Evolutionary conservation across 2,113 vertebrate species (phyloP), one percentile per base, ranked within the genome.

Genomic region (Plestiodon gilberti): DNA sequence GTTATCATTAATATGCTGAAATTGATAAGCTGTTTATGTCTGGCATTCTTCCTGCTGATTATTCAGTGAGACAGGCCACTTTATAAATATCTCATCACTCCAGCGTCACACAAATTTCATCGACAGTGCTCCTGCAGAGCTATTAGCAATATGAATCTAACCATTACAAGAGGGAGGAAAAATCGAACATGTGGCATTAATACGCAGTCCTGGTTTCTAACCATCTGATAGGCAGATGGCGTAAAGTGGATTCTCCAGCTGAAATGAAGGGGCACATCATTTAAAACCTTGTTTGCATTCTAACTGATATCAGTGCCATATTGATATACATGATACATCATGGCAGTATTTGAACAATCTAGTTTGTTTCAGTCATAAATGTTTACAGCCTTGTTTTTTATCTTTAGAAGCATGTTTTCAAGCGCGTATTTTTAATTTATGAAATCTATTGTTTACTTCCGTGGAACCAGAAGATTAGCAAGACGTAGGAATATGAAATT

Each of bases 271-370:
- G 97, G 97, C 97, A 98, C 98, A 98, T 99, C 97, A 98, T 99
- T 99, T 99, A 98, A 98, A 98, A 97, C 96, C 98, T 99, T 99
- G 98, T 99, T 99, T 99, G 98, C 98, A 99, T 99, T 99, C 98
- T 98, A 98, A 98, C 98, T 98, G 98, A 98, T 98, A 98, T 97
- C 97, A 97, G 96, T 96, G 98, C 98, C 98, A 98, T 99, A 99
- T 98, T 99, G 98, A 98, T 97, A 98, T 98, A 98, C 98, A 97
- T 97, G 98, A 98, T 98, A 98, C 98, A 98, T 97, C 97, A 97
- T 98, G 97, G 98, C 98, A 97, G 96, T 94, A 95, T 97, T 97
- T 96, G 96, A 96, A 96, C 97, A 97, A 96, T 96, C 96, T 97
- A 96, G 96, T 97, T 97, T 97, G 96, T 95, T 96, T 97, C 96